Conservation (phyloP, 1,140 invertebrate species). For the Drosophila kohkoa region DNA sequence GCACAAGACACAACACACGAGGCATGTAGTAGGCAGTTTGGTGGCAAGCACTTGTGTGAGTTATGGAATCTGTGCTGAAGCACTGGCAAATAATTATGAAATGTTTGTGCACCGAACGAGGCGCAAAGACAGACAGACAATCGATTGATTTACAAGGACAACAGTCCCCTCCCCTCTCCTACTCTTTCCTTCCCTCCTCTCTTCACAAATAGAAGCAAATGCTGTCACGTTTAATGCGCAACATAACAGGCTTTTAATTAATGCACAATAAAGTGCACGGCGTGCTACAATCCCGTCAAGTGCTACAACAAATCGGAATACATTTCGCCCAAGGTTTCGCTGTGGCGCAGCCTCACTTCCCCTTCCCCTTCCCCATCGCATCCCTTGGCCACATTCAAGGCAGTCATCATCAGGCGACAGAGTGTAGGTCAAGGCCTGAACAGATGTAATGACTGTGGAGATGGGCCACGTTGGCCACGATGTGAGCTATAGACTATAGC, state of each 20-base stretch:
- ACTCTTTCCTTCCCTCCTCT: neutral
- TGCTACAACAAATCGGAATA: conserved; percentile 63
- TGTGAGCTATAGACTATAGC: conserved; percentile 34
- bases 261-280: conserved; percentile 69
- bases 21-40: neutral
- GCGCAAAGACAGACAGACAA: conserved; percentile 45
- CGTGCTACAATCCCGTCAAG: conserved; percentile 52
- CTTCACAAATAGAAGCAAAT: conserved; percentile 1
- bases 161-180: neutral
- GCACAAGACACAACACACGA: neutral
- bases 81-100: conserved; percentile 78
- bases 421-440: conserved; percentile 76
- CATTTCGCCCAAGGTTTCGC: conserved; percentile 63
- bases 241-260: conserved; percentile 76
- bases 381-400: conserved; percentile 8
- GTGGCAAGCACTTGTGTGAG: conserved; percentile 52
- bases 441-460: conserved; percentile 44
- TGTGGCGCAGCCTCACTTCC: neutral
- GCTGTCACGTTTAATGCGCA: conserved; percentile 58
- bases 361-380: no score
- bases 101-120: conserved; percentile 50
- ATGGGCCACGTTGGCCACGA: conserved; percentile 15
- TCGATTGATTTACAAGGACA: conserved; percentile 77
- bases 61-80: conserved; percentile 78
- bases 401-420: conserved; percentile 20